Percentiles rank a stretch among this genome's conserved stretches.
These are phyloP conservation scores for Semicossyphus pulcher DNA, from an alignment of 2,113 vertebrate species.

Conservation along the genomic window DNA sequence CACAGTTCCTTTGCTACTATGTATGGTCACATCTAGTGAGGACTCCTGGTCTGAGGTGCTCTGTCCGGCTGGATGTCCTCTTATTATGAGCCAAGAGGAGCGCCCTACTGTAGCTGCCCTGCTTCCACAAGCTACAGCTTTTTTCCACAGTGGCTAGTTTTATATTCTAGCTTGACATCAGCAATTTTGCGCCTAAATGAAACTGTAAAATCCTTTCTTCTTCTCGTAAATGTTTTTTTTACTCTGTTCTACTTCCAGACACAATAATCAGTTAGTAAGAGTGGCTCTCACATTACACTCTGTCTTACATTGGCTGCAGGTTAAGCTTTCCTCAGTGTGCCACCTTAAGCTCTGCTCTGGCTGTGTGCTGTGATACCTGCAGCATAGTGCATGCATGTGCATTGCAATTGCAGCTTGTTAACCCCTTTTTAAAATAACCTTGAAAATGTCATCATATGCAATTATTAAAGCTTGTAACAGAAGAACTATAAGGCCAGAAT, in stretches of 20 bases:
- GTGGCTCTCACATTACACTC: slow-evolving; percentile 38
- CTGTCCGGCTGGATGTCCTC: slow-evolving; percentile 6
- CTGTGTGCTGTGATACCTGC: not conserved
- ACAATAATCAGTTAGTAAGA: slow-evolving; percentile 2
- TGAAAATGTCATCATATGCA: not conserved
- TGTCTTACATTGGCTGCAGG: slow-evolving; percentile 21
- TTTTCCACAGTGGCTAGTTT: too few species aligned
- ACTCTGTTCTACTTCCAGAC: not conserved
- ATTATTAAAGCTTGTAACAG: not conserved
- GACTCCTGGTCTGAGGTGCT: not conserved
- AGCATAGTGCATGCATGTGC: not conserved
- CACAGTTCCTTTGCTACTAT: not conserved
- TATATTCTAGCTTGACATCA: too few species aligned
- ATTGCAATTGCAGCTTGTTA: not conserved
- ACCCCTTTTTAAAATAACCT: not conserved
- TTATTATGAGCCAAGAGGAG: slow-evolving; percentile 20
- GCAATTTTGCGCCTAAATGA: not conserved
- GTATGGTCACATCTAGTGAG: not conserved
- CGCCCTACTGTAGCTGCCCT: slow-evolving; percentile 15
- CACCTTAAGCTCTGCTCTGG: not conserved
- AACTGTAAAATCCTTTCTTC: not conserved
- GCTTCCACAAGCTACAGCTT: not conserved
- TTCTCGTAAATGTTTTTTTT: not conserved
- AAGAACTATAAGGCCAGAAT: not conserved
- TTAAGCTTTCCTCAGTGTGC: slow-evolving; percentile 35